These are phyloP conservation scores for Keiferia lycopersicella DNA, from an alignment of 2,888 invertebrate genomes.

Conservation along the genomic window DNA sequence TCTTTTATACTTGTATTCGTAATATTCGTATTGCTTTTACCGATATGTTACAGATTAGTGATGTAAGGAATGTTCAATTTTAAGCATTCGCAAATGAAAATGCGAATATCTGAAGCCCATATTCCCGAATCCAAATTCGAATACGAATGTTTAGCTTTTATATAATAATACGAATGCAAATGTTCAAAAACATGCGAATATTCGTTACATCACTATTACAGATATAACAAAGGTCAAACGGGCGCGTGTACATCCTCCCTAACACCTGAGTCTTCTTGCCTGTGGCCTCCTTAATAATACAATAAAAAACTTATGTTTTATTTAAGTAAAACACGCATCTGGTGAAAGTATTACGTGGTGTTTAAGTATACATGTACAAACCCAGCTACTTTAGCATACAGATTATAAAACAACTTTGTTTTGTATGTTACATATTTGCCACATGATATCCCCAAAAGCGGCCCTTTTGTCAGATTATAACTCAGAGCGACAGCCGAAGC, in stretches of 20 bases:
- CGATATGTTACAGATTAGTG: conserved; percentile 16
- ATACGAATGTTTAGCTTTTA: too few relatives aligned
- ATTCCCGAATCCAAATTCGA: too few relatives aligned
- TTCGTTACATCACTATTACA: too few relatives aligned
- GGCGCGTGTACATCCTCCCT: neutral
- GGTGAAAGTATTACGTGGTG: neutral
- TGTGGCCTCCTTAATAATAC: neutral
- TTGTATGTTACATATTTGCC: neutral
- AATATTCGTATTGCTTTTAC: conserved; percentile 2
- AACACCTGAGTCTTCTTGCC: neutral
- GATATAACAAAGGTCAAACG: neutral
- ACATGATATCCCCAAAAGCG: neutral
- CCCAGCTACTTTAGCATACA: neutral
- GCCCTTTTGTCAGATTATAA: neutral
- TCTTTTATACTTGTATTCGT: too few relatives aligned
- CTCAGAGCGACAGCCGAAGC: conserved; percentile 2
- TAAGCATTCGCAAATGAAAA: too few relatives aligned
- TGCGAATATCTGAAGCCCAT: too few relatives aligned
- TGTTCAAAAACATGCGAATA: too few relatives aligned
- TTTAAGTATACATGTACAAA: neutral
- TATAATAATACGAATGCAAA: too few relatives aligned
- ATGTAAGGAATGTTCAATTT: too few relatives aligned
- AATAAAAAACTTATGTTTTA: conserved; percentile 19
- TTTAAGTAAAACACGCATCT: conserved; percentile 17
- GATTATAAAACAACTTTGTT: neutral